Evolutionary conservation across 2,888 invertebrate genomes (phyloP).

Genomic region (Matsumyia berberina): DNA sequence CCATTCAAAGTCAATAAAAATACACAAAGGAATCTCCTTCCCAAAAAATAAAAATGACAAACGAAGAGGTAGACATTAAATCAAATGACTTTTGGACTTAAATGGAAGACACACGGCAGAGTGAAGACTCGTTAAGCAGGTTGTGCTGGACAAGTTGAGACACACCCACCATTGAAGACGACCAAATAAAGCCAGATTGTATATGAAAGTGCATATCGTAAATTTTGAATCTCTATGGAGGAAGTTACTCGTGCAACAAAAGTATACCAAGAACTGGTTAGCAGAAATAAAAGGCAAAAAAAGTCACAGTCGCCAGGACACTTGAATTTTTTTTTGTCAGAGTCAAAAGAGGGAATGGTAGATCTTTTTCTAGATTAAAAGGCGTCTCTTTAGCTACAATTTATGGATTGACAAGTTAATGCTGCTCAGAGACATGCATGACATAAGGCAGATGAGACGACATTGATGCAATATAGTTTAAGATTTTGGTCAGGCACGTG

Average conservation of each 20-base stretch:
- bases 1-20: slow-evolving; percentile 12
- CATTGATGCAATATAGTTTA: too few species aligned
- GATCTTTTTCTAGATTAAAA: slow-evolving; percentile 26
- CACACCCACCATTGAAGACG: slow-evolving; percentile 50
- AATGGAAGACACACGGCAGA: slow-evolving; percentile 1
- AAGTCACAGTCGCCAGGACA: neutral
- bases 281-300: neutral
- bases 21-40: neutral
- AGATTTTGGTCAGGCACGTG: too few species aligned
- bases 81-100: slow-evolving; percentile 30
- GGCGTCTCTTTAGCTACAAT: slow-evolving; percentile 34
- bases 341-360: slow-evolving; percentile 27
- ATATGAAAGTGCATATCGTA: slow-evolving; percentile 26
- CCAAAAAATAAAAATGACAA: too few species aligned
- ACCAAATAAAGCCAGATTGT: slow-evolving; percentile 33
- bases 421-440: neutral
- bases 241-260: slow-evolving; percentile 21
- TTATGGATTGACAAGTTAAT: slow-evolving; percentile 14
- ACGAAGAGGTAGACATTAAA: slow-evolving; percentile 1
- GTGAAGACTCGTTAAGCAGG: slow-evolving; percentile 40
- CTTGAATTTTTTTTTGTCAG: slow-evolving; percentile 41
- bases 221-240: slow-evolving; percentile 25
- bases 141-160: slow-evolving; percentile 30
- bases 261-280: slow-evolving; percentile 25
- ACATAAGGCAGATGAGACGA: neutral